Conservation (phyloP, 2,888 invertebrate genomes). For the Hetaerina titia region DNA sequence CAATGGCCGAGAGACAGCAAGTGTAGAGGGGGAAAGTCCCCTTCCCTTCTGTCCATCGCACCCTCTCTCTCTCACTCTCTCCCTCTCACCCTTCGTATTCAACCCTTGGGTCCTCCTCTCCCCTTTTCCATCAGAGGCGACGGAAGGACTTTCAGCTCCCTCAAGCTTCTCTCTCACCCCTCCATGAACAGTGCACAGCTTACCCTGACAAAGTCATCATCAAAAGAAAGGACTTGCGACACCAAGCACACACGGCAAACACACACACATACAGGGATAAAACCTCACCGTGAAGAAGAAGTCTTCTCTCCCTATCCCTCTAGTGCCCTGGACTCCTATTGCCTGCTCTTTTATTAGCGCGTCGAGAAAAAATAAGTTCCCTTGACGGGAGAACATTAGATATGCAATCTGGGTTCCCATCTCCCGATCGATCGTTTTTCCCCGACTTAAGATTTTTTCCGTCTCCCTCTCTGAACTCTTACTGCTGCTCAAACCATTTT, state of each 20-base stretch:
- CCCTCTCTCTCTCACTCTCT: background rate
- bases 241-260: background rate
- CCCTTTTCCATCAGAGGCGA: background rate
- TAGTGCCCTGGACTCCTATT: background rate
- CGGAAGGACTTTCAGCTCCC: background rate
- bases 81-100: background rate
- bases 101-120: background rate
- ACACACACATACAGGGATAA: background rate
- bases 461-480: background rate
- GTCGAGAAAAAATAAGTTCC: background rate
- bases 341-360: background rate
- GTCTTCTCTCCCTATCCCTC: background rate
- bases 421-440: slow-evolving; percentile 16
- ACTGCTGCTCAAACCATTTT: too few species aligned
- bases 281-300: background rate
- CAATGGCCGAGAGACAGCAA: slow-evolving; percentile 59
- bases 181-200: background rate
- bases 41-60: background rate
- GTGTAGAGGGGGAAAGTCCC: background rate
- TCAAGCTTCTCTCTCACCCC: background rate
- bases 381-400: background rate
- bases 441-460: background rate
- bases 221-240: slow-evolving; percentile 52
- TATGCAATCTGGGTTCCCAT: slow-evolving; percentile 24
- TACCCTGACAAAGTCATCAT: slow-evolving; percentile 34